Conservation (phyloP, 2,797 vertebrate species). For the Pangasius larnaudii region DNA sequence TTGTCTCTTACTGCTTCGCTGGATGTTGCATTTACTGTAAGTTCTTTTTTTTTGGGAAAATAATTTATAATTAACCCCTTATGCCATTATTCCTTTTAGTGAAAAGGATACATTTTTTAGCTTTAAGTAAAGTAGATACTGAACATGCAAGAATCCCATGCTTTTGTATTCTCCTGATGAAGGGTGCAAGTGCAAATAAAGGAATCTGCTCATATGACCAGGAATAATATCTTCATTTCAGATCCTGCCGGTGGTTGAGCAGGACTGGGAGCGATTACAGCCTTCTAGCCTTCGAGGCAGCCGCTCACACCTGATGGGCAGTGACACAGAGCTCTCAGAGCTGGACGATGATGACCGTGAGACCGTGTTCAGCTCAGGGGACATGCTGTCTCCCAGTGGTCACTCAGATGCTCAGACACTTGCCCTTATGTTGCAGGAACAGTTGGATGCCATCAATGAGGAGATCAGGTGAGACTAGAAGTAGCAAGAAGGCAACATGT, state of each 20-base stretch:
- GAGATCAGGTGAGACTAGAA: conserved; percentile 86
- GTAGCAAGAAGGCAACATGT: not conserved
- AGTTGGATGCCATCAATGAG: conserved; percentile 94
- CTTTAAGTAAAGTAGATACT: not conserved
- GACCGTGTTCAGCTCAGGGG: conserved; percentile 80
- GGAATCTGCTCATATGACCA: not conserved
- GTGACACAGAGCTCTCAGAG: conserved; percentile 89
- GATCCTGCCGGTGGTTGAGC: conserved; percentile 64
- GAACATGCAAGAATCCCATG: not conserved
- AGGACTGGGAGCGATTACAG: conserved; percentile 87
- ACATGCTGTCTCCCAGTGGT: conserved; percentile 87
- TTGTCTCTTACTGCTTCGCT: conserved; percentile 37
- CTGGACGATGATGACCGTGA: conserved; percentile 85
- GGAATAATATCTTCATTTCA: not conserved
- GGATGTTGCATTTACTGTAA: conserved; percentile 52
- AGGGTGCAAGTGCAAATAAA: not conserved
- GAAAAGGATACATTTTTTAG: not conserved
- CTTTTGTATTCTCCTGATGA: not conserved
- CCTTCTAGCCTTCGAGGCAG: conserved; percentile 80
- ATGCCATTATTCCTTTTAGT: not conserved
- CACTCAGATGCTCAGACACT: conserved; percentile 94
- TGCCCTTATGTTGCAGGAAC: conserved; percentile 94
- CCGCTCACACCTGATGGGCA: conserved; percentile 84
- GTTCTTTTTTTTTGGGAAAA: conserved; percentile 26
- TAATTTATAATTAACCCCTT: not conserved